Evolutionary conservation across 2,113 vertebrate genomes (phyloP).

Genomic region (Phycodurus eques): DNA sequence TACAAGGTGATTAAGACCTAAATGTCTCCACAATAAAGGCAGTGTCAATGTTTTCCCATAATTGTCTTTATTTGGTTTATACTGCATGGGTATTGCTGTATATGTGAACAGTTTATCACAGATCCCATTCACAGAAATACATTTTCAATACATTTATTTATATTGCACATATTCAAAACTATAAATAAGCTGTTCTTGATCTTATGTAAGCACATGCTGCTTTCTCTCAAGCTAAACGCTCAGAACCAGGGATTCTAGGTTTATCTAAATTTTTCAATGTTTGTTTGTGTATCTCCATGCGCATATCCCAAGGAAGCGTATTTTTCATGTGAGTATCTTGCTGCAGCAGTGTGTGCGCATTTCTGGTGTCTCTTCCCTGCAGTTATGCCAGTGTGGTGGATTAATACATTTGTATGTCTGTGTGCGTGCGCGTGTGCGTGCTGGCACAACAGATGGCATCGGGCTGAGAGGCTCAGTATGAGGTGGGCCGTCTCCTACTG

Average conservation of each 20-base stretch:
- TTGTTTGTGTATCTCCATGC: neutral
- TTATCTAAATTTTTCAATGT: neutral
- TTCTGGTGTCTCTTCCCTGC: conserved; percentile 6
- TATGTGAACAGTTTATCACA: too few species aligned
- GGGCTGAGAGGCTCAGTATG: conserved; percentile 68
- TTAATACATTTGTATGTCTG: conserved; percentile 3
- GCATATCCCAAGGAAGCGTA: conserved; percentile 5
- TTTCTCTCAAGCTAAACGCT: conserved; percentile 69
- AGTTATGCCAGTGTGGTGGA: neutral
- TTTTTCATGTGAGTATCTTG: conserved; percentile 14
- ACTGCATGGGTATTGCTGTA: too few species aligned
- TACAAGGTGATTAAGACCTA: too few species aligned
- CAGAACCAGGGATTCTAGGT: conserved; percentile 48
- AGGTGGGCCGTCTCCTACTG: conserved; percentile 61
- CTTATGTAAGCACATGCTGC: conserved; percentile 52
- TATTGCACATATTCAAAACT: neutral
- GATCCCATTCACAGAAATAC: too few species aligned
- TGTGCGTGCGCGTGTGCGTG: conserved; percentile 13
- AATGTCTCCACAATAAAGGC: too few species aligned
- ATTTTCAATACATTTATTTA: too few species aligned
- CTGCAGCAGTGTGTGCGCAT: conserved; percentile 11
- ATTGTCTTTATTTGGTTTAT: too few species aligned
- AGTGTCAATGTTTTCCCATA: too few species aligned
- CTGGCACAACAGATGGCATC: conserved; percentile 72
- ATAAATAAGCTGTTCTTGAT: conserved; percentile 11